Evolutionary conservation across 2,797 vertebrate species (phyloP), one percentile per base, ranked within the genome.

Genomic region (Coregonus sp.): DNA sequence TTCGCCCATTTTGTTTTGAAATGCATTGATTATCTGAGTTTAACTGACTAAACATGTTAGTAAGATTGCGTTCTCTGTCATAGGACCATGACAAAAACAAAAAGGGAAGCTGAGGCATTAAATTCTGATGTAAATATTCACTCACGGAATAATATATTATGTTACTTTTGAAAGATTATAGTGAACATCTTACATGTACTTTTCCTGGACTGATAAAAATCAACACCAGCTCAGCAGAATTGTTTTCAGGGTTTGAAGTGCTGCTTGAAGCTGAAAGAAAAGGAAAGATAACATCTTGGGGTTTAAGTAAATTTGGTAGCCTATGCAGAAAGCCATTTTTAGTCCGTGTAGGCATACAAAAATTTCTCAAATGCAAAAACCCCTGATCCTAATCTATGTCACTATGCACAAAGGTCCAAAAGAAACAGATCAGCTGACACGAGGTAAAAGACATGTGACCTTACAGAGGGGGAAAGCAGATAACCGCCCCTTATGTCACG

Each of bases 261-360:
- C 40, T 25, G 25, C 25, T 25, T 25, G 25, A 40, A 72, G 72
- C 50, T 72, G 15, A 33, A 66, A 70, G 37, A 75, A 56, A 82
- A 35, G 76, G 33, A 81, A 72, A 74, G 66, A 79, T 71, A 33
- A 59, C 77, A 85, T 86, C 81, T 79, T 31, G 51, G 75, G 25
- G n/a, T 72, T 82, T 85, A 70, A 79, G 86, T 80, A 86, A 77
- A 87, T 72, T 85, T 35, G 18, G 35, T 3, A 35, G 14, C 18
- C 14, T 69, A 40, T 69, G 3, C 65, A 67, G 1, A 14, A 33
- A 33, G 65, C 65, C 29, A 16, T 33, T 68, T 59, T 35, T 4
- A 6, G 14, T 68, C 5, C 0, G 1, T 68, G 37, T 16, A 33
- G 33, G 33, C 31, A 4, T 35, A 68, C 4, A 16, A 35, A 7